Evolutionary conservation across 2,797 vertebrate genomes (phyloP).

Genomic region (Toxotes lorentzi): DNA sequence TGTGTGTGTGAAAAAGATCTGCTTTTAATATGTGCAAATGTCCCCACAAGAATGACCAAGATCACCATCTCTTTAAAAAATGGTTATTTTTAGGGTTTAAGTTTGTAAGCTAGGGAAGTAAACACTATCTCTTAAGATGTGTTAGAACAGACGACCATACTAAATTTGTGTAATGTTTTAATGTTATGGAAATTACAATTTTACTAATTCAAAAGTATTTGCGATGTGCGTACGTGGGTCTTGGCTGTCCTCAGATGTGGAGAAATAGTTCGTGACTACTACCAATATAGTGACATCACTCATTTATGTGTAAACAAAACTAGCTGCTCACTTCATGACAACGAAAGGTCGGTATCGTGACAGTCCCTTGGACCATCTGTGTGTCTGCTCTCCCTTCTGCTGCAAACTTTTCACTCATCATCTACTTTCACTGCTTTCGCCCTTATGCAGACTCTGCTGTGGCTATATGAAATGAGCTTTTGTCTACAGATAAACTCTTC

Average conservation of each 20-base stretch:
- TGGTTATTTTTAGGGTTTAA: not conserved
- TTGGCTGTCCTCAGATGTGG: not conserved
- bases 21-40: constrained; percentile 2
- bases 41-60: not conserved
- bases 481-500: constrained; percentile 53
- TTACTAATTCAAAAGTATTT: not conserved
- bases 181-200: not conserved
- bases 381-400: constrained; percentile 60
- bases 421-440: constrained; percentile 33
- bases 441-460: constrained; percentile 30
- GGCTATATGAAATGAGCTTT: constrained; percentile 49
- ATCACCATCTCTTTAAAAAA: not conserved
- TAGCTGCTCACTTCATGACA: constrained; percentile 46
- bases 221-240: not conserved
- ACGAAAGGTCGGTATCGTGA: constrained; percentile 50
- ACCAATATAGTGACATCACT: constrained; percentile 46
- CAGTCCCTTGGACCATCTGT: constrained; percentile 71
- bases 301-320: constrained; percentile 56
- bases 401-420: constrained; percentile 46
- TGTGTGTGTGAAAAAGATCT: constrained; percentile 9
- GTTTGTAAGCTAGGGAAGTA: not conserved
- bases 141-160: not conserved
- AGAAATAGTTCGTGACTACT: constrained; percentile 39
- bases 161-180: not conserved
- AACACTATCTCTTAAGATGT: not conserved